Percentiles rank a stretch among this genome's conserved stretches.
Evolutionary conservation across 2,797 vertebrate genomes (phyloP).

Genomic region (Delichon dasypus): DNA sequence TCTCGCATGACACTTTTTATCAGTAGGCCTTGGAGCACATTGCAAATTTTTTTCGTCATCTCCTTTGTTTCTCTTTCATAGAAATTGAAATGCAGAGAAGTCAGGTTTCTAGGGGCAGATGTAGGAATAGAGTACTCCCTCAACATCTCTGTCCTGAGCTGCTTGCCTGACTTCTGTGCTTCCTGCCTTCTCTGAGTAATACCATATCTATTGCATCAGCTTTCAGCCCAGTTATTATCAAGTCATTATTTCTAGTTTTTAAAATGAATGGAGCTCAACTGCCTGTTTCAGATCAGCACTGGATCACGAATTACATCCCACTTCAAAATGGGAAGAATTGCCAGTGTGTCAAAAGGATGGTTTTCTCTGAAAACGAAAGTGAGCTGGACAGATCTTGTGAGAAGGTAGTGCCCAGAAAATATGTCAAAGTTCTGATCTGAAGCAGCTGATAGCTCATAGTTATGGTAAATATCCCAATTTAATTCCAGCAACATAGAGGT

Average conservation of each 20-base stretch:
- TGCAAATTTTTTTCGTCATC: neutral
- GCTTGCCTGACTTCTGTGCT: neutral
- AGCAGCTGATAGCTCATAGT: neutral
- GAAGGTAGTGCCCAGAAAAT: neutral
- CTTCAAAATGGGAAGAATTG: rapidly evolving
- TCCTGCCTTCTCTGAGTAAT: neutral
- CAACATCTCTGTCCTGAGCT: neutral
- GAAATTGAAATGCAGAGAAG: neutral
- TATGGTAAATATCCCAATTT: neutral
- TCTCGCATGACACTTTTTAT: neutral
- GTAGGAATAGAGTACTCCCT: neutral
- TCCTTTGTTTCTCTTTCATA: neutral
- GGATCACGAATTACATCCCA: neutral
- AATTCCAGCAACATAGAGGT: neutral
- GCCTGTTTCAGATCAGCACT: neutral
- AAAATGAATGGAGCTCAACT: neutral
- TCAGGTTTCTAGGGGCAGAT: neutral
- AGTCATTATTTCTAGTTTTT: neutral
- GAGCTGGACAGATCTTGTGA: neutral
- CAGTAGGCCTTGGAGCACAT: neutral
- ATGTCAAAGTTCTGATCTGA: neutral
- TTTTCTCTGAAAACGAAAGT: neutral
- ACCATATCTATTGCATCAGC: neutral
- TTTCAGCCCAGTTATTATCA: neutral
- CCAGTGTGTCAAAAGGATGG: rapidly evolving